These are phyloP conservation scores for Chlorodrepanis virens DNA, from an alignment of 2,113 vertebrate genomes.

Conservation along the genomic window DNA sequence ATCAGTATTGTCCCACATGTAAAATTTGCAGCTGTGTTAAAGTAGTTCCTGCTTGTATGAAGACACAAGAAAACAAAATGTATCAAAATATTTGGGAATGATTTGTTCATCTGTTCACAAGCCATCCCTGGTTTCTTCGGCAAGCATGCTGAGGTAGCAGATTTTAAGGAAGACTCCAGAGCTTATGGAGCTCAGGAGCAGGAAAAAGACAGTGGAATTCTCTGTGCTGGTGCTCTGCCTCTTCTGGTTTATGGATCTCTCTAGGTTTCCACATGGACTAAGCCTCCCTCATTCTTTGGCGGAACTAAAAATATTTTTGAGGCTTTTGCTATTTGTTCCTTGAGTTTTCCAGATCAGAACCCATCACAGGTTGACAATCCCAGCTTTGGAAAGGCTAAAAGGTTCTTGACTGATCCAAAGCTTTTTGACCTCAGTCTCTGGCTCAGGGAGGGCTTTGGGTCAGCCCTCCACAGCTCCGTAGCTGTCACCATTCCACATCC, in stretches of 20 bases:
- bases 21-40: background rate
- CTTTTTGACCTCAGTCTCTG: background rate
- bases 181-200: background rate
- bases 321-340: background rate
- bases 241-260: background rate
- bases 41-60: background rate
- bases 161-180: background rate
- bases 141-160: background rate
- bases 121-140: background rate
- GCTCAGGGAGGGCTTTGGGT: background rate
- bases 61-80: background rate
- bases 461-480: background rate
- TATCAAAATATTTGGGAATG: background rate
- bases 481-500: background rate
- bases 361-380: background rate
- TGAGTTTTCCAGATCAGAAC: background rate
- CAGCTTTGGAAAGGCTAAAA: background rate
- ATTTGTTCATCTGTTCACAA: background rate
- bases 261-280: background rate
- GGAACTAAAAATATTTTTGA: background rate
- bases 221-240: background rate
- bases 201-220: background rate
- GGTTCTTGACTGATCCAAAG: background rate
- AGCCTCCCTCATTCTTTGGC: background rate
- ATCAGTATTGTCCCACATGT: background rate